phyloP scores from a whole-genome alignment of 2,888 invertebrate genomes.

The Tuberolachnus salignus region DNA sequence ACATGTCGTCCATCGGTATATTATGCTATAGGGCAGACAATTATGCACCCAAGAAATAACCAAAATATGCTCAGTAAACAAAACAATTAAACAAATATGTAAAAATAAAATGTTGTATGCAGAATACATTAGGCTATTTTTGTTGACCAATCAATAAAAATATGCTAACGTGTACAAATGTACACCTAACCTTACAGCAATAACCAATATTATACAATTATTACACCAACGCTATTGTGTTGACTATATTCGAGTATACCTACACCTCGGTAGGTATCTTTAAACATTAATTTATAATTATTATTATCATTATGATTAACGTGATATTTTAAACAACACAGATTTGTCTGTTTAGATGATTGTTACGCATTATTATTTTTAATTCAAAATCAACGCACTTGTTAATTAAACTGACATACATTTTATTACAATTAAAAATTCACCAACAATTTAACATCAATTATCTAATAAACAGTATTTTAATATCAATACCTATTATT shows the following conservation, averaged over 20 bases:
- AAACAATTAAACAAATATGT: no score
- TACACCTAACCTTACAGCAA: no score
- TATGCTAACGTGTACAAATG: no score
- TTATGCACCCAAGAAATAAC: no score
- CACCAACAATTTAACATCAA: background rate
- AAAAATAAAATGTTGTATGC: no score
- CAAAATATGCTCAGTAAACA: no score
- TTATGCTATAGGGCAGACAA: no score
- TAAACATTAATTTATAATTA: background rate
- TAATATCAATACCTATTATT: background rate
- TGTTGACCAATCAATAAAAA: no score
- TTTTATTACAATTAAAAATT: constrained; percentile 27
- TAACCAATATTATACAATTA: no score
- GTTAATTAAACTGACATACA: constrained; percentile 2
- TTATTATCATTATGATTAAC: background rate
- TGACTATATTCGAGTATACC: background rate
- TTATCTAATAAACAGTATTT: background rate
- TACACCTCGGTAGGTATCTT: background rate
- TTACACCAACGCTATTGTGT: background rate
- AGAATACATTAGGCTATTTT: no score
- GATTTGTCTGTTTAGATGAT: background rate
- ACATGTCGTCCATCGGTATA: no score
- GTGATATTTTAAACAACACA: no score
- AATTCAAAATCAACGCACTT: background rate
- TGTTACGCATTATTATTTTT: background rate